Conservation (phyloP, 2,888 invertebrate genomes). For the Caenorhabditis sp. region DNA sequence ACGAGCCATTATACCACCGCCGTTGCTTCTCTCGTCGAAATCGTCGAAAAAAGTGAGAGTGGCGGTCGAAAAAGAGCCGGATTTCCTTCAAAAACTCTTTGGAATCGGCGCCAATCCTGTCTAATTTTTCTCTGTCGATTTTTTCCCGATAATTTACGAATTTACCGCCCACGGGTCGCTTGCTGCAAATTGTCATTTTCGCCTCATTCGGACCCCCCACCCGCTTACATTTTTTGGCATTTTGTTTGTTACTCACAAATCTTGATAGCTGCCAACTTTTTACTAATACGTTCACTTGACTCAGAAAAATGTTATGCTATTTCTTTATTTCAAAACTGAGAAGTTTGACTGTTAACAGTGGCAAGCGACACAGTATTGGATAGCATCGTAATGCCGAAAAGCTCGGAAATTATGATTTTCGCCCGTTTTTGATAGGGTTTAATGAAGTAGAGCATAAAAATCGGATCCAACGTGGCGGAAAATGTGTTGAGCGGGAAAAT, state of each 20-base stretch:
- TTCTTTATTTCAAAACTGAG: constrained; percentile 11
- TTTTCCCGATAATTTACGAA: not conserved
- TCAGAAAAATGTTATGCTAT: not conserved
- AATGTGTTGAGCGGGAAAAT: constrained; percentile 41
- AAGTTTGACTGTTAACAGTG: constrained; percentile 17
- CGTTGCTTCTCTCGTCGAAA: not conserved
- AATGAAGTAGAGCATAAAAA: constrained; percentile 29
- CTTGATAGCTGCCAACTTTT: not conserved
- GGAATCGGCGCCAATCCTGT: constrained; percentile 13
- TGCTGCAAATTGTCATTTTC: too few relatives aligned
- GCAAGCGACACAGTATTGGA: constrained; percentile 3
- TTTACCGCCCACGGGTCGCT: not conserved
- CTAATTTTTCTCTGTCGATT: not conserved
- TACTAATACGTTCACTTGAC: too few relatives aligned
- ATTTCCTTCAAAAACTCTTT: constrained; percentile 25
- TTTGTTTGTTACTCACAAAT: not conserved
- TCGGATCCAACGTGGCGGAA: constrained; percentile 27
- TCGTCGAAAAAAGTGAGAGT: constrained; percentile 17
- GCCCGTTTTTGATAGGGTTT: constrained; percentile 36
- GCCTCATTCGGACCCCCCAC: too few relatives aligned
- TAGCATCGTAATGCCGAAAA: not conserved
- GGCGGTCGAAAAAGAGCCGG: constrained; percentile 22
- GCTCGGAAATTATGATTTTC: constrained; percentile 13
- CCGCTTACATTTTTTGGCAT: too few relatives aligned
- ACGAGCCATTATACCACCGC: not conserved